Evolutionary conservation across 2,113 vertebrate species (phyloP).

Genomic region (Chamaetylas fuelleborni): DNA sequence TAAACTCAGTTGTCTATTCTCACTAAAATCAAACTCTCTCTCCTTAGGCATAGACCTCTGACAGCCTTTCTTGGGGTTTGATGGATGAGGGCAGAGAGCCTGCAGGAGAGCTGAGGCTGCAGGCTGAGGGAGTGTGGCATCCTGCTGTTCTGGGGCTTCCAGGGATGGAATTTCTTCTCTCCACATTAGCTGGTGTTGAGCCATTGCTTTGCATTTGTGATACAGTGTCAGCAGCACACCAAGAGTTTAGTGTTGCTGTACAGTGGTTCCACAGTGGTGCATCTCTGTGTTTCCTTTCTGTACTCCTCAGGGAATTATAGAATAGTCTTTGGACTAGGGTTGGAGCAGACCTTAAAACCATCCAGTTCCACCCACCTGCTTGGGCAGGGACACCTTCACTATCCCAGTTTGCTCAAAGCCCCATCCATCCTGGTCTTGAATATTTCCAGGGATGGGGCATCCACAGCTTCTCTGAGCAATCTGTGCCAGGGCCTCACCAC

Average conservation of each 20-base stretch:
- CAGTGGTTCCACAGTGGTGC: neutral
- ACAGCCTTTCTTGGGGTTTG: neutral
- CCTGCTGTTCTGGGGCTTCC: neutral
- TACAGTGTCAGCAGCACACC: neutral
- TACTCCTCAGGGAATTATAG: neutral
- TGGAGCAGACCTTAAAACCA: neutral
- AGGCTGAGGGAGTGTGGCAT: neutral
- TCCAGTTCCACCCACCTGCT: neutral
- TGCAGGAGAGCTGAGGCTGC: neutral
- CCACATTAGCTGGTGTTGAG: accelerated
- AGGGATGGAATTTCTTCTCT: neutral
- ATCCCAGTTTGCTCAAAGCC: neutral
- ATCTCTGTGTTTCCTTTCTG: neutral
- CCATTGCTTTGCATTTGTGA: neutral
- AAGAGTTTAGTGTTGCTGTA: neutral
- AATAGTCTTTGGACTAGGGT: neutral
- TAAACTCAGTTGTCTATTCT: neutral
- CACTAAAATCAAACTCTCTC: neutral
- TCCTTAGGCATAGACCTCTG: neutral
- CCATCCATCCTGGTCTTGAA: neutral
- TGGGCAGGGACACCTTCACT: neutral
- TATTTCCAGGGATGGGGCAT: neutral
- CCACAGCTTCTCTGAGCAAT: neutral
- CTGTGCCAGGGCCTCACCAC: neutral
- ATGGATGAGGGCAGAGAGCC: neutral